A percentile compares a stretch with the other conserved stretches of the same genome.
Evolutionary conservation across 2,888 invertebrate species (phyloP).

Genomic region (Trissonchulus latispiculum): DNA sequence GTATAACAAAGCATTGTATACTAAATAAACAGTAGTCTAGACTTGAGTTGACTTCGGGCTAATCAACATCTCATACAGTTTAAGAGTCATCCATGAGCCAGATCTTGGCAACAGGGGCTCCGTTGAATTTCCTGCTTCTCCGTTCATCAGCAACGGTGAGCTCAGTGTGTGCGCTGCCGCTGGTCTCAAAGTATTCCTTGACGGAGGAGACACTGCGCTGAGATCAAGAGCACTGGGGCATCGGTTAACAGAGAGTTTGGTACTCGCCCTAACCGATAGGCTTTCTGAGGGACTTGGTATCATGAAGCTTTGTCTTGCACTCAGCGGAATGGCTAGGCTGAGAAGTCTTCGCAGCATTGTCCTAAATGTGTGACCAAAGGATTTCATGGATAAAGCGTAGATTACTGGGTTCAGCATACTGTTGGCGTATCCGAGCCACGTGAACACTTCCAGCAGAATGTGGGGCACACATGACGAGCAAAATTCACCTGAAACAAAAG

Average conservation of each 20-base stretch:
- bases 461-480: slow-evolving; percentile 9
- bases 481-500: slow-evolving; percentile 13
- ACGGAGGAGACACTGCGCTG: not conserved
- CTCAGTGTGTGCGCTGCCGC: too few relatives aligned
- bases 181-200: too few relatives aligned
- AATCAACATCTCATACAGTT: slow-evolving; percentile 10
- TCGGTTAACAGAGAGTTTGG: too few relatives aligned
- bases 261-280: not conserved
- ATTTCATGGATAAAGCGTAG: slow-evolving; percentile 23
- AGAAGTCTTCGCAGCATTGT: not conserved
- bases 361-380: slow-evolving; percentile 18
- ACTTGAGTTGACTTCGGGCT: slow-evolving; percentile 6
- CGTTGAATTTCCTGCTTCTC: not conserved
- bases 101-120: not conserved
- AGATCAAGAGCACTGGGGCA: not conserved
- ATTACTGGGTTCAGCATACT: slow-evolving; percentile 23
- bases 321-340: not conserved
- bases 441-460: slow-evolving; percentile 17
- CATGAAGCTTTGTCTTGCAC: not conserved
- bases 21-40: not conserved
- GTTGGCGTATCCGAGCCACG: slow-evolving; percentile 26
- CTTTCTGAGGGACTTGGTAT: not conserved
- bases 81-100: slow-evolving; percentile 11
- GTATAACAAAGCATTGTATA: too few relatives aligned
- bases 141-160: not conserved